Evolutionary conservation across 92 coral and sea anemone genomes (phyloP), one percentile per base, ranked within the genome.

Genomic region (Siderastrea siderea): DNA sequence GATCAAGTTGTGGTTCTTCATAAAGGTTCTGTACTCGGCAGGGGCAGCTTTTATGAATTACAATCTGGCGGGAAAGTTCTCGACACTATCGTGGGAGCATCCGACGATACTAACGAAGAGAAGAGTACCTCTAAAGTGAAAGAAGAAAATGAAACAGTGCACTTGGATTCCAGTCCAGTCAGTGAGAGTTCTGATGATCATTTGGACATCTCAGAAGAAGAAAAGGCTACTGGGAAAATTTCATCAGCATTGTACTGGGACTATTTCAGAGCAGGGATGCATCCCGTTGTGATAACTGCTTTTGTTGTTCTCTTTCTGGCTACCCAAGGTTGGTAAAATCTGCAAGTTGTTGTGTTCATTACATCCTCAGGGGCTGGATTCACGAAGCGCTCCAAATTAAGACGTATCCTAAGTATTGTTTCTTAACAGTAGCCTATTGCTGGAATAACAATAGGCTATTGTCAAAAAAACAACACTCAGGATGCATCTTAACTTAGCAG

Each of bases 251-350:
- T 84, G 59, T 80, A 90, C 61, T 85, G 83, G 77, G 50, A 86
- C 7, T 90, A 85, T 58, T 79, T 90, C 8, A 79, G 86, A 51
- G 90, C 90, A 26, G 91, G 90, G n/a, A 47, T 57, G 46, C 74
- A 83, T 38, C 68, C 84, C 5, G 26, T 65, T 54, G 74, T 62
- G 4, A 50, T 80, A 19, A 15, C 79, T 50, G 69, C 61, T 5
- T n/a, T 90, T 49, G 53, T 69, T 14, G 9, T 80, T 6, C 50
- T 90, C 6, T 76, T 74, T 16, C 66, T 74, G 19, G 68, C 61
- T 2, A 44, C 83, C 7, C 87, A 90, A 74, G 93, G 93, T 90
- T 60, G 64, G 82, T 19, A n/a, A 49, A 4, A 17, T 2, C 5
- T n/a, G 5, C 11, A 15, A 43, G 49, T 3, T 43, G 38, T 6